Percentiles rank a stretch among this genome's conserved stretches.
These are phyloP conservation scores for Cheirogaleus medius DNA, from an alignment of 2,113 vertebrate genomes.

Conservation along the genomic window DNA sequence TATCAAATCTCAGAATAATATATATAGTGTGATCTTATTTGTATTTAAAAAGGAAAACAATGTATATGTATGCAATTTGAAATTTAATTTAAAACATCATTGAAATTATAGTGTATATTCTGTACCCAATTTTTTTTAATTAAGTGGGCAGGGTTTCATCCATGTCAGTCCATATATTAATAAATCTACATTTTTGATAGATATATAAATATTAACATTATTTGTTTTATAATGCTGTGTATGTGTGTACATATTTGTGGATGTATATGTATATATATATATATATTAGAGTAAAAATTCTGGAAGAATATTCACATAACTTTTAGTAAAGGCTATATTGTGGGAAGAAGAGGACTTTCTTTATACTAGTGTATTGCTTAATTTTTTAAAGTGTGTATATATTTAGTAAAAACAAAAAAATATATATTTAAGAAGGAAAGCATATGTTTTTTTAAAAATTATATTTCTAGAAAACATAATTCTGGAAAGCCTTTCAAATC, in stretches of 20 bases:
- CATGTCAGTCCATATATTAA: neutral
- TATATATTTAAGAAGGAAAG: slow-evolving; percentile 7
- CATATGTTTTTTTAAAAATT: neutral
- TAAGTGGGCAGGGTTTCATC: neutral
- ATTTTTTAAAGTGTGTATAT: neutral
- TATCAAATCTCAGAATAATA: neutral
- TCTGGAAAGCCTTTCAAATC: neutral
- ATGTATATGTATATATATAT: neutral
- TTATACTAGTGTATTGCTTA: neutral
- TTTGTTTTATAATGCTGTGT: neutral
- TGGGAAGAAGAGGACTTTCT: neutral
- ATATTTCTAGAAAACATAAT: neutral
- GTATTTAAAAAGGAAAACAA: neutral
- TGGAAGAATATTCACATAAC: neutral
- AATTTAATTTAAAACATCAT: neutral
- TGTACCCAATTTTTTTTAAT: neutral
- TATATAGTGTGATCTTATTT: neutral
- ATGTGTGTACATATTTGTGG: neutral
- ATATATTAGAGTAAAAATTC: neutral
- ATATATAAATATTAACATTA: neutral
- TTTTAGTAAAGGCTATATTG: neutral
- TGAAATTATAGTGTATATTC: neutral
- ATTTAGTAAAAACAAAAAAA: neutral
- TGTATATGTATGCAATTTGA: neutral
- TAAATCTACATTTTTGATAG: neutral